Percentiles rank a stretch among this genome's conserved stretches.
Evolutionary conservation across 1,140 invertebrate genomes (phyloP).

Genomic region (Musca vetustissima): DNA sequence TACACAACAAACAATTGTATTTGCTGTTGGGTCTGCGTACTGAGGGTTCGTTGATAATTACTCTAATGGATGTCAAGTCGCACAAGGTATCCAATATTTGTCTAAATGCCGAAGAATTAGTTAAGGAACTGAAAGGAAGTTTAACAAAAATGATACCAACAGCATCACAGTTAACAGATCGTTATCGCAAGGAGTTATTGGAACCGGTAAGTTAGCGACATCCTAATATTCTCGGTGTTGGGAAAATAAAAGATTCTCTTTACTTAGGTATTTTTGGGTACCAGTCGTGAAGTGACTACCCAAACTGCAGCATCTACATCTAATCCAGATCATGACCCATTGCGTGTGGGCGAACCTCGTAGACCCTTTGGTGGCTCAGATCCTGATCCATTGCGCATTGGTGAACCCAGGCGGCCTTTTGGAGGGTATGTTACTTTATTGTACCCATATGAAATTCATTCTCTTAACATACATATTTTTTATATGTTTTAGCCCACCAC

Average conservation of each 20-base stretch:
- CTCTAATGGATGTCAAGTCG: slow-evolving; percentile 60
- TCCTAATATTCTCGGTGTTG: no score
- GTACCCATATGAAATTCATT: background rate
- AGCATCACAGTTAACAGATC: slow-evolving; percentile 53
- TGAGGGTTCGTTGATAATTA: slow-evolving; percentile 65
- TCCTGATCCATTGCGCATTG: slow-evolving; percentile 40
- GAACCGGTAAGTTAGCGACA: slow-evolving; percentile 55
- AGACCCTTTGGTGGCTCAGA: slow-evolving; percentile 25
- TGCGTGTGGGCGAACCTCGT: slow-evolving; percentile 42
- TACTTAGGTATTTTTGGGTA: slow-evolving; percentile 42
- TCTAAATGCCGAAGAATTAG: slow-evolving; percentile 51
- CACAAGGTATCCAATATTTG: slow-evolving; percentile 56
- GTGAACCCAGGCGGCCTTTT: slow-evolving; percentile 36
- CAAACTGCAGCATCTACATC: slow-evolving; percentile 33
- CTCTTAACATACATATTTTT: no score
- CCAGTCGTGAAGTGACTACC: slow-evolving; percentile 42
- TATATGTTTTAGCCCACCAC: slow-evolving; percentile 35
- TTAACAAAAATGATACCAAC: slow-evolving; percentile 56
- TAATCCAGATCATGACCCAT: slow-evolving; percentile 30
- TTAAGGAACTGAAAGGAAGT: slow-evolving; percentile 53
- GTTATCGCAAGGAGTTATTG: slow-evolving; percentile 57
- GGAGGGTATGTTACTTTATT: background rate
- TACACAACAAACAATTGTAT: slow-evolving; percentile 66
- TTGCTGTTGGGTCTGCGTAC: slow-evolving; percentile 67
- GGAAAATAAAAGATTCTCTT: background rate